A percentile compares a stretch with the other conserved stretches of the same genome.
phyloP scores from a whole-genome alignment of 2,888 invertebrate genomes.

The Biston stratarius region DNA sequence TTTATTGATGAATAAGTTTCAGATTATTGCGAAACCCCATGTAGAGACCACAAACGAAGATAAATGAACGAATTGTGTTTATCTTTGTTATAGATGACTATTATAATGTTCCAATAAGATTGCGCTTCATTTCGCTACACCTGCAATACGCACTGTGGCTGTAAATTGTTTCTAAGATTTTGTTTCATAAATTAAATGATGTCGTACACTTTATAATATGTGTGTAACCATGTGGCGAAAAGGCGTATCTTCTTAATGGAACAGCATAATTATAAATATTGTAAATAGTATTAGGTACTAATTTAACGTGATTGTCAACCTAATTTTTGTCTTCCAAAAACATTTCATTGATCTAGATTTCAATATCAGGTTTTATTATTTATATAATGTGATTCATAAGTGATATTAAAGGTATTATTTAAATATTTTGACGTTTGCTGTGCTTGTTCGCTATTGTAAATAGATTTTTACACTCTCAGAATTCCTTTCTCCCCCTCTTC shows the following conservation, averaged over 20 bases:
- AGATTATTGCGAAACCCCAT: neutral
- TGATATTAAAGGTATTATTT: neutral
- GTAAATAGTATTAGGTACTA: neutral
- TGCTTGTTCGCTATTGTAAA: neutral
- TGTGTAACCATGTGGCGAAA: neutral
- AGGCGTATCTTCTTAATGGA: neutral
- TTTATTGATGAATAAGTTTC: neutral
- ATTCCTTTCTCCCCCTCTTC: too few species aligned
- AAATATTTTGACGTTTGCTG: neutral
- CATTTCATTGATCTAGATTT: neutral
- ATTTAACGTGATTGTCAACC: slow-evolving; percentile 1
- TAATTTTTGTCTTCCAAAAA: neutral
- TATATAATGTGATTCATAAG: neutral
- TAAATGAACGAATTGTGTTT: neutral
- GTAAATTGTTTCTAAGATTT: neutral
- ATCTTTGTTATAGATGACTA: neutral
- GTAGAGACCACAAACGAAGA: neutral
- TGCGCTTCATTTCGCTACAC: neutral
- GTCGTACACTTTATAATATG: neutral
- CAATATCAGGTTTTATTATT: neutral
- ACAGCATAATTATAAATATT: neutral
- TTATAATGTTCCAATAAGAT: neutral
- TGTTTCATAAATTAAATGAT: neutral
- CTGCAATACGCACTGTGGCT: neutral
- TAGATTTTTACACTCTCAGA: too few species aligned